Percentiles rank a stretch among this genome's conserved stretches.
phyloP scores from a whole-genome alignment of 1,140 invertebrate genomes.

The Wiebesia pumilae region DNA sequence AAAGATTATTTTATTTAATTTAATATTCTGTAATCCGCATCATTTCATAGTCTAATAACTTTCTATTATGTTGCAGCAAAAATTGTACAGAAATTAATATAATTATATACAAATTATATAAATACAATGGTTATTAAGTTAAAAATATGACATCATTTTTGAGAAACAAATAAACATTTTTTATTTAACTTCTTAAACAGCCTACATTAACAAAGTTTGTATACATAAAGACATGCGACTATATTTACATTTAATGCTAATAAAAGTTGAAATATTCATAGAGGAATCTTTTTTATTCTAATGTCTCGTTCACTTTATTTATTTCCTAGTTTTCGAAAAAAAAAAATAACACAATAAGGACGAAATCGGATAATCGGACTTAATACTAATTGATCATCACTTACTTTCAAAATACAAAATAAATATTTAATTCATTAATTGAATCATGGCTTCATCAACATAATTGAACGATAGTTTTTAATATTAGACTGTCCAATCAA shows the following conservation, averaged over 20 bases:
- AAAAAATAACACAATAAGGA: not conserved
- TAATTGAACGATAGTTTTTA: not conserved
- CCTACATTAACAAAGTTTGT: constrained; percentile 1
- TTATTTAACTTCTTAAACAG: constrained; percentile 3
- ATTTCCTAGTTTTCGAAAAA: not conserved
- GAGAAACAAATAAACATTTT: not conserved
- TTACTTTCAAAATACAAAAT: not conserved
- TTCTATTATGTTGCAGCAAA: no score
- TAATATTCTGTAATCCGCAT: not conserved
- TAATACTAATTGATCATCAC: not conserved
- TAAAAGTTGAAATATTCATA: not conserved
- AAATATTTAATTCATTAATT: not conserved
- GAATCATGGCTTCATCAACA: not conserved
- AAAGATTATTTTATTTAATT: not conserved
- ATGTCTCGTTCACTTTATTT: not conserved
- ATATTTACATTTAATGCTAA: constrained; percentile 7
- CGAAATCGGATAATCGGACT: constrained; percentile 2
- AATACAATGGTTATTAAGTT: not conserved
- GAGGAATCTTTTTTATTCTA: not conserved
- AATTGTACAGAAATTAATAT: no score
- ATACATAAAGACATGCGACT: not conserved
- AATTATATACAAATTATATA: no score
- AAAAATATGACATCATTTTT: not conserved
- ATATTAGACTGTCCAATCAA: not conserved
- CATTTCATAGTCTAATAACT: not conserved